These are phyloP conservation scores for Tachyglossus aculeatus DNA, from an alignment of 2,797 vertebrate genomes.

Conservation along the genomic window DNA sequence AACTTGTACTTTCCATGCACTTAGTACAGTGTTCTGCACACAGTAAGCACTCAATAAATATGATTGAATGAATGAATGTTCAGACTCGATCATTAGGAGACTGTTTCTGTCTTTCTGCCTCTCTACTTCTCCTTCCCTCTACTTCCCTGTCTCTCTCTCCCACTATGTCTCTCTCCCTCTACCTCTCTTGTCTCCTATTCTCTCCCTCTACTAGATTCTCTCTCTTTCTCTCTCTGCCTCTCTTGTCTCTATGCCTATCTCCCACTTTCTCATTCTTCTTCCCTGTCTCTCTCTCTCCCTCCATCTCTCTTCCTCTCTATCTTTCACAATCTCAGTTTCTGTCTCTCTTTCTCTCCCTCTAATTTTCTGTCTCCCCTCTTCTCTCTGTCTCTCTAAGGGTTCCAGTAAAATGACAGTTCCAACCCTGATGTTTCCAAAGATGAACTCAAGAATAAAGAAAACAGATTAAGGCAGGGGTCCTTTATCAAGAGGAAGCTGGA, in stretches of 20 bases:
- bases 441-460: background rate
- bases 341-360: background rate
- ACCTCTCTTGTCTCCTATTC: too few species aligned
- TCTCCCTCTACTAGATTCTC: background rate
- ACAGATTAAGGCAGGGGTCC: background rate
- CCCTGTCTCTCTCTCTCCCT: background rate
- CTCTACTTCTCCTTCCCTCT: too few species aligned
- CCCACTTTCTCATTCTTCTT: background rate
- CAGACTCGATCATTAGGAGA: too few species aligned
- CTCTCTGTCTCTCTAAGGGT: too few species aligned
- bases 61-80: too few species aligned
- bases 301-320: background rate
- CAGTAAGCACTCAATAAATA: too few species aligned
- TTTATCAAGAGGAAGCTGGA: background rate
- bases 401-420: too few species aligned
- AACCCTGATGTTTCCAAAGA: constrained; percentile 22
- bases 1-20: too few species aligned
- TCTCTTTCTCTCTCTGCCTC: background rate
- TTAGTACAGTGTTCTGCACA: too few species aligned
- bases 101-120: too few species aligned
- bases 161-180: too few species aligned
- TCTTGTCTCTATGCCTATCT: background rate
- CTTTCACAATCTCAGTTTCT: background rate
- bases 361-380: background rate
- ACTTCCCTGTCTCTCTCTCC: too few species aligned